Conservation (phyloP, 2,888 invertebrate genomes). For the Lysandra bellargus region DNA sequence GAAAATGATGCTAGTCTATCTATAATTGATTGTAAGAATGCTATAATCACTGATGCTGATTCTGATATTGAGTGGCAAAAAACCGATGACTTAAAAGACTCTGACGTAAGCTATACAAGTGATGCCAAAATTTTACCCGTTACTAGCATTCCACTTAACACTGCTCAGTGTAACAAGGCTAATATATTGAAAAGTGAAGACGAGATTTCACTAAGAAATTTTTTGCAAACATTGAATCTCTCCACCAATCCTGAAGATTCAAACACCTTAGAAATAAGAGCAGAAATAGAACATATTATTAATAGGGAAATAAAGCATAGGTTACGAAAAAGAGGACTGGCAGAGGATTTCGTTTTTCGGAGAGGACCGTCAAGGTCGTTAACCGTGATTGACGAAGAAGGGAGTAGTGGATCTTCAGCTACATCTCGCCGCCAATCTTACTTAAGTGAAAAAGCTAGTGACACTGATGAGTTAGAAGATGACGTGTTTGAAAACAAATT, state of each 20-base stretch:
- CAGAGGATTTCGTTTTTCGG: constrained; percentile 60
- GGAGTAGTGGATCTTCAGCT: constrained; percentile 83
- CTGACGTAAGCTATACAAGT: constrained; percentile 48
- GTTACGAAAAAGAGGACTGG: constrained; percentile 64
- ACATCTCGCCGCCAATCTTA: constrained; percentile 79
- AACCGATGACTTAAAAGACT: constrained; percentile 62
- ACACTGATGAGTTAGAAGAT: constrained; percentile 73
- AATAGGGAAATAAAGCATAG: constrained; percentile 70
- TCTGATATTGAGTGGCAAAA: constrained; percentile 83
- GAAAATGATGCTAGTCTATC: constrained; percentile 55
- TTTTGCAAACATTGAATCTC: constrained; percentile 79
- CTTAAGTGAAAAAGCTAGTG: constrained; percentile 71
- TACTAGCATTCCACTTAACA: constrained; percentile 65
- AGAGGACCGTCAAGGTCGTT: constrained; percentile 84
- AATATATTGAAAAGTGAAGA: constrained; percentile 78
- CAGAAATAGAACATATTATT: constrained; percentile 70
- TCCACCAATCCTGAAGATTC: constrained; percentile 70
- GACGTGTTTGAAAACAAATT: constrained; percentile 70
- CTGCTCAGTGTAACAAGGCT: constrained; percentile 64
- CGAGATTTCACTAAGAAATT: constrained; percentile 77
- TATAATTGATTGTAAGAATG: constrained; percentile 70
- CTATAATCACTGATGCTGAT: constrained; percentile 83
- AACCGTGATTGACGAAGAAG: constrained; percentile 90
- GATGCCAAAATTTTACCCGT: constrained; percentile 62
- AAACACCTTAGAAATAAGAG: constrained; percentile 63